Base-by-base conservation (phyloP, 35 echinoderm and acorn worm genomes). In the Eucidaris tribuloides region DNA sequence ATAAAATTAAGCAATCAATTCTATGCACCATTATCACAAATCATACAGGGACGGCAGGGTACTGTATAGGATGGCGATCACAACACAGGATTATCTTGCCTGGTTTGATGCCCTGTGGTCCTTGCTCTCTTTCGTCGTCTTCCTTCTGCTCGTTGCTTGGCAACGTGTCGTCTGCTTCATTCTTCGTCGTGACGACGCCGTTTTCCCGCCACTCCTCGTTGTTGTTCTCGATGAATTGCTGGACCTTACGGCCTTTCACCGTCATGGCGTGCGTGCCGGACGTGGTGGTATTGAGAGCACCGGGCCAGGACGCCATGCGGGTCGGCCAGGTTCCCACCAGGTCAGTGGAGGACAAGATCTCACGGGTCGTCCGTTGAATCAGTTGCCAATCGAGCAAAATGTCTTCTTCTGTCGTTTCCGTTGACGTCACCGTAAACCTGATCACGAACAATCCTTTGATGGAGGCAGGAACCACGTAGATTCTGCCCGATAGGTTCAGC, bases 401-500 rank as follows among this genome's bases (percentile, higher is more conserved):
- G 50, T 99, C 90, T 37, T 90, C 91, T 71, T 90, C 83, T 14
- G 86, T 93, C 3, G 96, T 99, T 52, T 93, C 62, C 15, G 81
- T 79, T 46, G 96, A 99, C 56, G 96, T 93, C 27, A 93, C 87
- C 17, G 96, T 93, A 55, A 99, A 99, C 31, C 96, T 64, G 11
- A 99, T 99, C 35, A 99, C 91, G 71, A 90, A 99, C 25, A 87
- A 71, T 11, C 87, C 83, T 48, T 99, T 93, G 0, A 99, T 83
- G 0, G 96, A 92, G 11, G 96, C 96, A 13, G 96, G 96, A 7
- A 99, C 96, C 83, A 87, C 79, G 55, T 99, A 99, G 19, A 99
- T 46, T 65, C 88, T 99, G 22, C 96, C 90, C 44, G 86, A 79
- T 17, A 33, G 57, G 60, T 99, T 99, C 14, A 99, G 66, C 42